Evolutionary conservation across 2,797 vertebrate genomes (phyloP).

Genomic region (Catharus ustulatus): DNA sequence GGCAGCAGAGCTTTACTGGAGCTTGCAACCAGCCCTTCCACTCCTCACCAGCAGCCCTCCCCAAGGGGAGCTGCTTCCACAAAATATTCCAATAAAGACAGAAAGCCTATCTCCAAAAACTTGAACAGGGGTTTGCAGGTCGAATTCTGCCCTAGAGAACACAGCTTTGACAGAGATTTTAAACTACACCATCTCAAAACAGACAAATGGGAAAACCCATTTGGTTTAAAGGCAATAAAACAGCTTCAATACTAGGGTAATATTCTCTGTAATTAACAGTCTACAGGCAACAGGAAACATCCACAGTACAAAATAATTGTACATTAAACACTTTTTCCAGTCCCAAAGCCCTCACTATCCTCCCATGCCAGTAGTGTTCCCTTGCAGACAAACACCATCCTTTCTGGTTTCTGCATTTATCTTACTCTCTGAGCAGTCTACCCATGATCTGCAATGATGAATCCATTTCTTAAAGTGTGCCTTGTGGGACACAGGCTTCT

Average conservation of each 20-base stretch:
- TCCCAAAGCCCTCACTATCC: not conserved
- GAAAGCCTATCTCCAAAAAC: not conserved
- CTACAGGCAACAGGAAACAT: not conserved
- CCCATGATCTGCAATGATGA: not conserved
- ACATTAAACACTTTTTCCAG: not conserved
- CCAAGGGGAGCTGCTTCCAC: not conserved
- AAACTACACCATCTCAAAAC: not conserved
- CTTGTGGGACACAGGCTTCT: not conserved
- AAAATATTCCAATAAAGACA: not conserved
- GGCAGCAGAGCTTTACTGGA: constrained; percentile 48
- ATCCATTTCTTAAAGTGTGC: not conserved
- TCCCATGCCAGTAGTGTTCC: fast-evolving
- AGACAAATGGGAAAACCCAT: not conserved
- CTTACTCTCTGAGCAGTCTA: not conserved
- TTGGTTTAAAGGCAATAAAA: not conserved
- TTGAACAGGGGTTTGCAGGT: not conserved
- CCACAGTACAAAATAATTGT: not conserved
- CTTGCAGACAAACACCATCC: not conserved
- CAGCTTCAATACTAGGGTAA: not conserved
- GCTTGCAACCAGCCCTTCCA: not conserved
- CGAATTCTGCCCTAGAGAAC: not conserved
- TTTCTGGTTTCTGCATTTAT: not conserved
- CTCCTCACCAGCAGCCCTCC: not conserved
- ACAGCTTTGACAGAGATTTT: not conserved
- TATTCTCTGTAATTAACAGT: not conserved